phyloP scores from a whole-genome alignment of 1,140 invertebrate species.

The Drosophila serrata region DNA sequence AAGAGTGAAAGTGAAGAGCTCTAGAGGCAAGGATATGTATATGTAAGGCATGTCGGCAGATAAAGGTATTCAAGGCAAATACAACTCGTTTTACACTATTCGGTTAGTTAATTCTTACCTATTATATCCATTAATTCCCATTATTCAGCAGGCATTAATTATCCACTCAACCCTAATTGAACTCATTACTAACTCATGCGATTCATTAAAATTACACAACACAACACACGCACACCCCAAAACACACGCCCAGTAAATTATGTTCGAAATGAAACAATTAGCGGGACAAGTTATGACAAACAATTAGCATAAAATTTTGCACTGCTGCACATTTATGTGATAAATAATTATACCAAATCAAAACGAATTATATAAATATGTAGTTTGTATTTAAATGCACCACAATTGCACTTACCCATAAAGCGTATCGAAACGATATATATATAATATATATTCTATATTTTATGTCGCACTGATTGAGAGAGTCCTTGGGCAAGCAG shows the following conservation, averaged over 20 bases:
- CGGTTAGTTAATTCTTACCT: not conserved
- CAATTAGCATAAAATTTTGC: slow-evolving; percentile 75
- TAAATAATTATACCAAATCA: slow-evolving; percentile 60
- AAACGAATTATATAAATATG: slow-evolving; percentile 24
- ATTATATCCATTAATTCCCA: slow-evolving; percentile 5
- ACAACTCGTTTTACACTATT: not conserved
- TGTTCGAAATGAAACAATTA: slow-evolving; percentile 65
- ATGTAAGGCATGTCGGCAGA: no score
- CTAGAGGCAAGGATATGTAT: no score
- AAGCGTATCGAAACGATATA: slow-evolving; percentile 4
- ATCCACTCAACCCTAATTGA: slow-evolving; percentile 26
- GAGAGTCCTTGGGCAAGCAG: slow-evolving; percentile 25
- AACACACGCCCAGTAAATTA: slow-evolving; percentile 45
- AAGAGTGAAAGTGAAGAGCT: not conserved
- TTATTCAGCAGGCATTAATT: slow-evolving; percentile 24
- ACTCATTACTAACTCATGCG: slow-evolving; percentile 42
- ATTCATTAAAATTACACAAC: slow-evolving; percentile 51
- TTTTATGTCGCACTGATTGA: slow-evolving; percentile 52
- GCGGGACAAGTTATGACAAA: slow-evolving; percentile 50
- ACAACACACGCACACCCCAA: slow-evolving; percentile 10
- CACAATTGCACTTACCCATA: slow-evolving; percentile 69
- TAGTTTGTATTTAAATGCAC: slow-evolving; percentile 63
- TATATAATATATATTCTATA: slow-evolving; percentile 17
- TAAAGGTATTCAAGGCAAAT: not conserved
- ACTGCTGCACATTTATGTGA: slow-evolving; percentile 80